These are phyloP conservation scores for Cardiocondyla obscurior DNA, from an alignment of 1,140 invertebrate species.

Conservation along the genomic window DNA sequence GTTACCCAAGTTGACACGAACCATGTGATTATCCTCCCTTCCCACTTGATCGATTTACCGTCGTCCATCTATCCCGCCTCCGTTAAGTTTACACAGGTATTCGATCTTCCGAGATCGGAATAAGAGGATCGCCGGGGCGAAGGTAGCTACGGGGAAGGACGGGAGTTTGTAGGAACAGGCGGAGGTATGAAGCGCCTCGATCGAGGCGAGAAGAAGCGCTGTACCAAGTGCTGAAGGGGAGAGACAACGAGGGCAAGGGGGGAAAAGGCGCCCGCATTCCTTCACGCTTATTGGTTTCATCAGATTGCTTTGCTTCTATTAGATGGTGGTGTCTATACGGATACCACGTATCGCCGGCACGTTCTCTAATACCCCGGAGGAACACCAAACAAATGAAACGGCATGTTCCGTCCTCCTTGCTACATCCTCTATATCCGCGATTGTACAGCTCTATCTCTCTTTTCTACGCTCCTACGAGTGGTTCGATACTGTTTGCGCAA, in stretches of 20 bases:
- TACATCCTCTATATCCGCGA: neutral
- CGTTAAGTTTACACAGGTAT: constrained; percentile 38
- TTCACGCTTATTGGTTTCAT: constrained; percentile 83
- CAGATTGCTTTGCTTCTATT: constrained; percentile 82
- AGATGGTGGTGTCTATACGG: constrained; percentile 74
- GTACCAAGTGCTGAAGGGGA: neutral
- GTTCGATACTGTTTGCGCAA: constrained; percentile 76
- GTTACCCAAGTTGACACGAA: constrained; percentile 56
- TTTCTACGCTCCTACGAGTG: constrained; percentile 30
- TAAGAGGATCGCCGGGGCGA: constrained; percentile 47
- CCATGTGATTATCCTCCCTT: constrained; percentile 51
- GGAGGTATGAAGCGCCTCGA: constrained; percentile 4
- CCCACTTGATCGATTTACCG: neutral
- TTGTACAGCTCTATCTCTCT: constrained; percentile 21
- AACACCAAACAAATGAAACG: constrained; percentile 79
- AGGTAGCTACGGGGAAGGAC: constrained; percentile 26
- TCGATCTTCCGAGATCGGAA: constrained; percentile 55
- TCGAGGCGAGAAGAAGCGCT: constrained; percentile 45
- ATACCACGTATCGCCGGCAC: constrained; percentile 79
- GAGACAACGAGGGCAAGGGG: constrained; percentile 21
- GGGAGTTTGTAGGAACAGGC: constrained; percentile 23
- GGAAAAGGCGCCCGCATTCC: constrained; percentile 77
- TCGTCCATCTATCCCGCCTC: constrained; percentile 26
- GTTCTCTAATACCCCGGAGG: constrained; percentile 79
- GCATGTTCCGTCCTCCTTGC: constrained; percentile 20